These are phyloP conservation scores for Cavia porcellus DNA, from an alignment of 2,113 vertebrate species.

Conservation along the genomic window DNA sequence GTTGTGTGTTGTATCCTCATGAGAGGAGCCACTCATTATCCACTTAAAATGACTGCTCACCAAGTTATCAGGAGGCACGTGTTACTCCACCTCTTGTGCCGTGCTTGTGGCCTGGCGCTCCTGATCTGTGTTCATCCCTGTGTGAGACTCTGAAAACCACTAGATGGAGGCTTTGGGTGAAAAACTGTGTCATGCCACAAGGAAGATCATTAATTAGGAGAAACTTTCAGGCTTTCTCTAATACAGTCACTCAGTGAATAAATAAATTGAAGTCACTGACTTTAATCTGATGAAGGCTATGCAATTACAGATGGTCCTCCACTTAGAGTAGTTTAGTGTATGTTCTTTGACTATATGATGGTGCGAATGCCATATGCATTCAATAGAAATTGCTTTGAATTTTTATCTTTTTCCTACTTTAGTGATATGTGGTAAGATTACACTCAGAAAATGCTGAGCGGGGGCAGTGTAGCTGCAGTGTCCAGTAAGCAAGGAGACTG, in stretches of 20 bases:
- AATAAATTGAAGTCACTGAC: conserved; percentile 35
- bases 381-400: not conserved
- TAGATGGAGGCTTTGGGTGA: not conserved
- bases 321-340: not conserved
- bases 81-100: not conserved
- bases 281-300: not conserved
- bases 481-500: not conserved
- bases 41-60: not conserved
- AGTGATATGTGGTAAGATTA: not conserved
- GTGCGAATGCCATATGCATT: not conserved
- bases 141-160: not conserved
- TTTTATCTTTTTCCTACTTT: not conserved
- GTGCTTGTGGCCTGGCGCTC: not conserved
- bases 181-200: not conserved
- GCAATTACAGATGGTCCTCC: not conserved
- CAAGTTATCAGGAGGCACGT: not conserved
- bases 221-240: conserved; percentile 27
- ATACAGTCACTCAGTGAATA: not conserved
- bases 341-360: not conserved
- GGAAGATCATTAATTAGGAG: conserved; percentile 26
- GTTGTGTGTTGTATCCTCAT: not conserved
- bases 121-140: conserved; percentile 1
- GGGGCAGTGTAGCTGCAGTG: not conserved
- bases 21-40: not conserved
- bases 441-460: not conserved